Evolutionary conservation across 2,797 vertebrate genomes (phyloP), one percentile per base, ranked within the genome.

Genomic region (Numenius phaeopus): DNA sequence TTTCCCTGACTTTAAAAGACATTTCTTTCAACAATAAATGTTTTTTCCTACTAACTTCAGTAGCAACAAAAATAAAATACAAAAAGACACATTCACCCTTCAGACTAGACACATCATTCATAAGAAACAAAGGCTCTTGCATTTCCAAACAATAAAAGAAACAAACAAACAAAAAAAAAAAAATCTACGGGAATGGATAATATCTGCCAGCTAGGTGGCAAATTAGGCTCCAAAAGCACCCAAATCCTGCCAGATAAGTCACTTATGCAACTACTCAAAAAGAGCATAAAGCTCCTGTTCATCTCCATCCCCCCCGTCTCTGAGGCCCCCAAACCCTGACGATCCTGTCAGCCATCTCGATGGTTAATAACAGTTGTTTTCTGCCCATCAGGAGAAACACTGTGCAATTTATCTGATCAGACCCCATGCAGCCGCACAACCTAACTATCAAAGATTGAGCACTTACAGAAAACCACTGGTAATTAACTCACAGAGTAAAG

Each of bases 321-420:
- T 1, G 26, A 94, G 32, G 6, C 6, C 5, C 22, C 19, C 52
- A 87, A 79, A 64, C 5, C 13, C 59, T 77, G 37, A 58, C 29
- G 52, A 54, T 39, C 23, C 73, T 23, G 2, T 42, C 78, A 89
- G 59, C 52, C 24, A 44, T 23, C 64, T 80, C 1, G 0, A 29
- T 67, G 13, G 54, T 42, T 84, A 84, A 17, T 23, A 86, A 30
- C 30, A 84, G 20, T 44, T 39, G n/a, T 16, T 79, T 86, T 83
- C 62, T 44, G 46, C 57, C 70, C 0, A 0, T 54, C 59, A 92
- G 54, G 27, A 89, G 65, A 82, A 94, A 49, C 0, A 0, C 17
- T 46, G 46, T 52, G 32, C 39, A 54, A 44, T 91, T 95, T 80
- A 8, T 40, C 61, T 76, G 67, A 49, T 87, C 81, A 73, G 76